These are phyloP conservation scores for Rhinoderma darwinii DNA, from an alignment of 2,113 vertebrate genomes.

Conservation along the genomic window DNA sequence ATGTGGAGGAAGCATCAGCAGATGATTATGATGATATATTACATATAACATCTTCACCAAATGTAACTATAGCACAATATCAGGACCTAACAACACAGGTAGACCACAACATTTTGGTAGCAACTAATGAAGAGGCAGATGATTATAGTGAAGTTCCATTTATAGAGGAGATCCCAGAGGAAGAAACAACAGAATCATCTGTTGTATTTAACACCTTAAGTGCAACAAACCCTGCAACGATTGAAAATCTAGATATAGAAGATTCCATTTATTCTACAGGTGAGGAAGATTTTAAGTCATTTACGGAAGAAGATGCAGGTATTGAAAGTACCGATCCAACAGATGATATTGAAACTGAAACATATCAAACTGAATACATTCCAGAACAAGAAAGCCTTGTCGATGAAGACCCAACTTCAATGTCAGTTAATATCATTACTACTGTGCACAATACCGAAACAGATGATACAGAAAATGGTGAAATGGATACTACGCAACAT, in stretches of 20 bases:
- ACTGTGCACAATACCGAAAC: background rate
- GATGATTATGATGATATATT: conserved; percentile 71
- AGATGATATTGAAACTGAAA: background rate
- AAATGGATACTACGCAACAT: background rate
- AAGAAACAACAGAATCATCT: background rate
- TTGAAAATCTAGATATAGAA: conserved; percentile 25
- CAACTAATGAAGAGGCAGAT: background rate
- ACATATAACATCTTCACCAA: conserved; percentile 53
- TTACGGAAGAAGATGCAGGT: conserved; percentile 11
- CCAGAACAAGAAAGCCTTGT: background rate
- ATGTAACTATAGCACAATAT: background rate
- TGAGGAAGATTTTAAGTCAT: conserved; percentile 36
- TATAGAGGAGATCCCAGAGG: conserved; percentile 39
- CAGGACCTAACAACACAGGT: conserved; percentile 28
- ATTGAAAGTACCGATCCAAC: background rate
- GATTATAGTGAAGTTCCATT: rapidly evolving
- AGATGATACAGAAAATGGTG: background rate
- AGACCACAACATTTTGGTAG: background rate
- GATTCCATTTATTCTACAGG: conserved; percentile 24
- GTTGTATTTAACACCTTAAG: rapidly evolving
- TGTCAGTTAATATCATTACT: background rate
- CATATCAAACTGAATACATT: conserved; percentile 1
- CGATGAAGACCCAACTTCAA: background rate
- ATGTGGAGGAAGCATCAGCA: conserved; percentile 69
- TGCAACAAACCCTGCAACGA: background rate